Evolutionary conservation across 2,888 invertebrate genomes (phyloP), one percentile per base, ranked within the genome.

Genomic region (Apodemia mormo): DNA sequence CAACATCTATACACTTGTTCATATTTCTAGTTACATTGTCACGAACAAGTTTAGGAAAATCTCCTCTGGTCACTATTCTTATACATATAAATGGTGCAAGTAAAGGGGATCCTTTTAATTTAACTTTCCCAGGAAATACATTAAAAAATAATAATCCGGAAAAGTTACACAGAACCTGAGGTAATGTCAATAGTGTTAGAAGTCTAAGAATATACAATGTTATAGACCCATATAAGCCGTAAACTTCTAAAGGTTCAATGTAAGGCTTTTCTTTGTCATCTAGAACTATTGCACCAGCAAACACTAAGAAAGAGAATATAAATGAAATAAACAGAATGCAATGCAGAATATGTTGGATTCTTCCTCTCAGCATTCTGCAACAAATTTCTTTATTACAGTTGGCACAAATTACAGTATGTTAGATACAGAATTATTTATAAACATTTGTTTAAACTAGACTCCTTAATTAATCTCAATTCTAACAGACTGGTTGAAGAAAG

Each of bases 51-150:
- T 98, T 96, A 5, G 98, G 97, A 85, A 97, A 99, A 88, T 98
- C 98, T 54, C 99, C 99, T 72, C 98, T 95, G 0, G 99, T 99
- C 8, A 99, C 99, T 40, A 98, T 96, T 76, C 99, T 95, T 78
- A 99, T 97, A 86, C 98, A 99, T 72, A 99, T 96, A 85, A 98
- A 98, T 4, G 99, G 99, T 67, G 98, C 98, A 75, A 98, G 88
- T 52, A 98, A 90, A 2, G 98, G 98, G 8, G 98, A 98, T 29
- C 98, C 97, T 88, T 98, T 98, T 52, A 97, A 91, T 76, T 95
- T 94, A 3, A 98, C 97, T 91, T 97, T 97, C 78, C 98, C 98
- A 68, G 98, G 98, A 87, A 99, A 99, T 75, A 98, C 97, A 93
- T 99, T 99, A 88, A 98, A 99, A 76, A 97, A 94, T 71, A 96